Conservation (phyloP, 2,888 invertebrate species). For the Hoplodrina ambigua region DNA sequence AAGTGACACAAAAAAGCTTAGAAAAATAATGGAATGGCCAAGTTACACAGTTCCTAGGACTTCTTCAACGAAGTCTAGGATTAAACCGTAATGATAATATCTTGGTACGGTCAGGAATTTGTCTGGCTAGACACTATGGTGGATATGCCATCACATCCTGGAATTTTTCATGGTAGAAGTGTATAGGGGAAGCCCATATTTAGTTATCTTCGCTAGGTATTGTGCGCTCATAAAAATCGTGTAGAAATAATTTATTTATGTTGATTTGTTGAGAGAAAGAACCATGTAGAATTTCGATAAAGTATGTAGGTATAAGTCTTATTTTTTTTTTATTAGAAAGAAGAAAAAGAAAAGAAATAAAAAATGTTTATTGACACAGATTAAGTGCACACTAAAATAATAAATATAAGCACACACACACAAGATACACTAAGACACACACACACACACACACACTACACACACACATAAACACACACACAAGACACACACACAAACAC, state of each 20-base stretch:
- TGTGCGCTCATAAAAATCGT: constrained; percentile 13
- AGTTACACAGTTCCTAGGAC: constrained; percentile 33
- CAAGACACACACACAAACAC: no score
- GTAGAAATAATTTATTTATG: no score
- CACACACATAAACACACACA: no score
- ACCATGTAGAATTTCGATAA: no score
- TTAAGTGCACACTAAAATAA: no score
- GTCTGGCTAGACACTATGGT: constrained; percentile 22
- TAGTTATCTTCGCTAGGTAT: constrained; percentile 25
- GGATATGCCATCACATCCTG: constrained; percentile 7
- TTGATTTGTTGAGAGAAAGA: not conserved
- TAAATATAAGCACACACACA: no score
- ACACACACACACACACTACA: no score
- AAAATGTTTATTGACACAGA: no score
- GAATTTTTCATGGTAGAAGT: constrained; percentile 16
- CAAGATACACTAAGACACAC: no score
- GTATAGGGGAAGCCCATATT: constrained; percentile 12
- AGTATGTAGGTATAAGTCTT: no score
- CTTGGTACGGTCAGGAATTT: constrained; percentile 22
- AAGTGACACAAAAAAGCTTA: constrained; percentile 18
- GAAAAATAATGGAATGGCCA: constrained; percentile 14
- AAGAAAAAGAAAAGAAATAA: no score
- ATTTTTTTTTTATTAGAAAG: no score
- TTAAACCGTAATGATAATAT: constrained; percentile 34
- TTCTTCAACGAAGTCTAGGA: not conserved